Evolutionary conservation across 2,113 vertebrate genomes (phyloP).

Genomic region (Bucco capensis): DNA sequence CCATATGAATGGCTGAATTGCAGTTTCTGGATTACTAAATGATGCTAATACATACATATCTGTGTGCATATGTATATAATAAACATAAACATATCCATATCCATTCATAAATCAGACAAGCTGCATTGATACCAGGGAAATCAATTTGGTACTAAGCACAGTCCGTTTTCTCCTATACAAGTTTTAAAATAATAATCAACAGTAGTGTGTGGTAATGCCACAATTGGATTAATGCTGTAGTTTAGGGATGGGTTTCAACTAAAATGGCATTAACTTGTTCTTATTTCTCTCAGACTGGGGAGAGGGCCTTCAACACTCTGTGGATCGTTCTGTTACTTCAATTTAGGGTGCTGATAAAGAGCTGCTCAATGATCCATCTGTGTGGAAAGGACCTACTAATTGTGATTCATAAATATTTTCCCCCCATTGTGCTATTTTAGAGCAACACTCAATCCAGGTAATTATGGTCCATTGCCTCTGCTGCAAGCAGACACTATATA

Average conservation of each 20-base stretch:
- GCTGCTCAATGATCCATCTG: not conserved
- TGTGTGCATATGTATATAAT: not conserved
- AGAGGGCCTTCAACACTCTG: not conserved
- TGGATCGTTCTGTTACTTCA: not conserved
- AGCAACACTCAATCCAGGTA: slow-evolving; percentile 52
- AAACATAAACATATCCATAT: not conserved
- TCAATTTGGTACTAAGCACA: not conserved
- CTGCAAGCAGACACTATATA: slow-evolving; percentile 56
- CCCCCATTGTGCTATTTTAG: slow-evolving; percentile 41
- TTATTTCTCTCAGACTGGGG: not conserved
- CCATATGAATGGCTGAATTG: not conserved
- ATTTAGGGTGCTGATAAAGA: not conserved
- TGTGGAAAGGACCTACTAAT: slow-evolving; percentile 41
- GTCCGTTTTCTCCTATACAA: not conserved
- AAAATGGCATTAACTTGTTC: not conserved
- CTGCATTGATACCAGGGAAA: not conserved
- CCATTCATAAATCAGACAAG: fast-evolving
- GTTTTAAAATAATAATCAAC: not conserved
- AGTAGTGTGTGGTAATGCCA: not conserved
- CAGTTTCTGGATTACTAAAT: not conserved
- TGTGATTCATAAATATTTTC: slow-evolving; percentile 66
- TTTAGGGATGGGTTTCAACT: not conserved
- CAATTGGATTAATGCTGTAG: not conserved
- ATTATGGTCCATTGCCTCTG: slow-evolving; percentile 50
- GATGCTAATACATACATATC: not conserved